phyloP scores from a whole-genome alignment of 2,113 vertebrate genomes.

The Paralichthys olivaceus region DNA sequence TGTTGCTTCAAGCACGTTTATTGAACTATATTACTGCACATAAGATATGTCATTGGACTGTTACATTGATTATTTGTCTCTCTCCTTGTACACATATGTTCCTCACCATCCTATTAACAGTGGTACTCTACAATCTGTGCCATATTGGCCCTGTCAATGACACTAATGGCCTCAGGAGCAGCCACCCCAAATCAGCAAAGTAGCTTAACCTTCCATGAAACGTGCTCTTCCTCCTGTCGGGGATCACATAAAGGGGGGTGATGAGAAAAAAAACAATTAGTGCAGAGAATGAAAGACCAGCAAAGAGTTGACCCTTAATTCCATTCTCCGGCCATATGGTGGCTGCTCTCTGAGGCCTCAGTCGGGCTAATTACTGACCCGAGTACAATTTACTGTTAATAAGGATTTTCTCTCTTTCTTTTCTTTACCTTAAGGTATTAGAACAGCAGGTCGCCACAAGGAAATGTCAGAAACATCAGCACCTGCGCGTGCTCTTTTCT shows the following conservation, averaged over 20 bases:
- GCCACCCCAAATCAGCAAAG: constrained; percentile 72
- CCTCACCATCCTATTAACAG: not conserved
- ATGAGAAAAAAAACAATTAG: constrained; percentile 77
- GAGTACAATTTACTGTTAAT: not conserved
- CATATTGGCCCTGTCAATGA: constrained; percentile 40
- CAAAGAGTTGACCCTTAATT: constrained; percentile 56
- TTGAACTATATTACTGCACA: too few relatives aligned
- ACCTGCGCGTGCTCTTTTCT: constrained; percentile 19
- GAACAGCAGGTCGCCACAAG: constrained; percentile 30
- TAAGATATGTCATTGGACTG: not conserved
- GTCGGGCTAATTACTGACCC: constrained; percentile 73
- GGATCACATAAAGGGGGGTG: constrained; percentile 19
- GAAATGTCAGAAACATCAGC: constrained; percentile 48
- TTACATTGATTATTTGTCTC: not conserved
- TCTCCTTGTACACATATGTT: not conserved
- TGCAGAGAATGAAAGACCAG: constrained; percentile 65
- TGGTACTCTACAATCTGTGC: not conserved
- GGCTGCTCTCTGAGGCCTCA: constrained; percentile 59
- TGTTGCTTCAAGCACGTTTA: too few relatives aligned
- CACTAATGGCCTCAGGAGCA: constrained; percentile 31
- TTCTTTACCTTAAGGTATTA: constrained; percentile 18
- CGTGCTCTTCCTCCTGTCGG: constrained; percentile 49
- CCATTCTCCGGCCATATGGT: constrained; percentile 78
- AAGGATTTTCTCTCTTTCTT: constrained; percentile 36
- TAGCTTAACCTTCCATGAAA: constrained; percentile 72